Evolutionary conservation across 2,888 invertebrate genomes (phyloP), one percentile per base, ranked within the genome.

Genomic region (Matsumyia berberina): DNA sequence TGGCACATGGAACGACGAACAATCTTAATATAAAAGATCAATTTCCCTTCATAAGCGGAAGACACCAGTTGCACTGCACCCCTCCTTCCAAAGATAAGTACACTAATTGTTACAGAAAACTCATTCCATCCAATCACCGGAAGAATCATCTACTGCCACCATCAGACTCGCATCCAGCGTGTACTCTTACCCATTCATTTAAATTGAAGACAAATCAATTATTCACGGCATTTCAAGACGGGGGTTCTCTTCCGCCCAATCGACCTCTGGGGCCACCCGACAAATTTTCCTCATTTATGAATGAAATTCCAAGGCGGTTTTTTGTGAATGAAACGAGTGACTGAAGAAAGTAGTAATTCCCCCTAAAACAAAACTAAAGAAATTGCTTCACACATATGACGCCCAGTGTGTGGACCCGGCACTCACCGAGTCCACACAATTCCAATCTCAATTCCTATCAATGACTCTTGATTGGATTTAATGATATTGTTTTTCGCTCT

Each of bases 401-500:
- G 66, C 19, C 37, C 17, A 24, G 15, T n/a, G 35, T 73, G 62
- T 64, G 62, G 17, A 8, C 29, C n/a, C 37, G n/a, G 31, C 11
- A 17, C 12, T 29, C 2, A 24, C 24, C n/a, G 4, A 24, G 24
- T 24, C 11, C 31, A 29, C 46, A 57, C 42, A 55, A 57, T 60
- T 53, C 70, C 70, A 83, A 85, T 85, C 85, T 76, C 66, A 85
- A 85, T 74, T 85, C 53, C 69, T 70, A 85, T 79, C 74, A 79
- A 80, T 80, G 83, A 53, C 58, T 70, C 58, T 80, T 85, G 74
- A 85, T 85, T 85, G 79, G 64, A 80, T 80, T 66, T 76, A 85
- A 85, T 85, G 79, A 79, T 85, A 85, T 85, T 79, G 85, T 80
- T 79, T 85, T 85, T 85, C 74, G 76, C 49, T 85, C 74, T 57